Base-by-base conservation (phyloP, 2,113 vertebrate genomes). In the Falco punctatus region DNA sequence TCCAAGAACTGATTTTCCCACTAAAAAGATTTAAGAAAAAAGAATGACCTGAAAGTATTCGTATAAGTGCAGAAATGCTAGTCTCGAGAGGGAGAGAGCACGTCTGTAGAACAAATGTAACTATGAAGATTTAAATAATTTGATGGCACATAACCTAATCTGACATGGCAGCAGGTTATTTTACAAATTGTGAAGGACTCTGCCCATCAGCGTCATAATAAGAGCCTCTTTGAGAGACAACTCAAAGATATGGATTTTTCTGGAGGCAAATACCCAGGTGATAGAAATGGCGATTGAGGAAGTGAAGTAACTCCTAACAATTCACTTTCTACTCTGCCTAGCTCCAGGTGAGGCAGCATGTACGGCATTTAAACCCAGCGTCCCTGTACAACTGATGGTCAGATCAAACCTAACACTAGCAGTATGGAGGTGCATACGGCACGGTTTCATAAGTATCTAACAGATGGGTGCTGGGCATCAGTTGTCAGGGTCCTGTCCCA, bases 141-240 rank as follows among this genome's bases (percentile, higher is more conserved):
- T 96, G 96, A 97, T 95, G 94, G 82, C 78, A 93, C 74, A 67
- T 92, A 96, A 92, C 85, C 62, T 97, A 96, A 97, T 94, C 92
- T 96, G 95, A 97, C 96, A 94, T 94, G 94, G 94, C 94, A 98
- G 94, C 89, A 97, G 91, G 95, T 95, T 95, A 97, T 96, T 97
- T 95, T 94, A 96, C 94, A 94, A 93, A 96, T 79, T 87, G 73
- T 88, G 88, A 89, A 88, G n/a, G 79, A 89, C 48, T 94, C 97
- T 96, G 81, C 89, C 93, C 96, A 97, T 79, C 48, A 24, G 48
- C 92, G 81, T 78, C 81, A 88, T 83, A 96, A 77, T 83, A 94
- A 97, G 42, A 94, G 67, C 84, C 74, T 94, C 74, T 88, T n/a
- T 83, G 51, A 96, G 67, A 92, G 55, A 33, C 30, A 91, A 23